Evolutionary conservation across 1,140 invertebrate species (phyloP), one percentile per base, ranked within the genome.

Genomic region (Charaxes varanes): DNA sequence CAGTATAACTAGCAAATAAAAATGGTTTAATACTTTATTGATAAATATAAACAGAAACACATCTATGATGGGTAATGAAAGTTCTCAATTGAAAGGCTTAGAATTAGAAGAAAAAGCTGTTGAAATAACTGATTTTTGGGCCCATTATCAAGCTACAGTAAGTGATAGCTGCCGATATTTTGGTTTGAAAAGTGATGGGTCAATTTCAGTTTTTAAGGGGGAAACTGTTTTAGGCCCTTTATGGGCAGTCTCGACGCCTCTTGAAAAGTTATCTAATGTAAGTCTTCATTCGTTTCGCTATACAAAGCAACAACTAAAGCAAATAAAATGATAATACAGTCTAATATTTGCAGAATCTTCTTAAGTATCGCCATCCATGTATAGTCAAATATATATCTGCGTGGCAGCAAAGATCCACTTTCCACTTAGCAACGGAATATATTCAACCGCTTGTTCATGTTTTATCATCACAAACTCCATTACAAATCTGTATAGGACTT

Each of bases 371-470:
- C 0, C 93, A 95, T 84, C 93, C 93, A 1, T 92, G 88, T 49
- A 94, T 95, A 53, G 65, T 94, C 3, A 90, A 89, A 55, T 95
- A 93, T 61, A 86, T 93, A 43, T 89, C 90, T n/a, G 90, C 91
- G 1, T 94, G 92, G 92, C 88, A 88, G 24, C 89, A 92, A 59
- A 87, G 88, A 26, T 90, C 90, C 2, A 90, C 89, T 52, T 90
- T 90, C 59, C 88, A 90, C 74, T 82, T 95, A 31, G 91, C 90
- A 3, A 93, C 92, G 2, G 93, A 95, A 77, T 88, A 90, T 74
- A 90, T 92, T 0, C 88, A 86, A 41, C 92, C 92, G 3, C 73
- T 95, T 2, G 78, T 87, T 12, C 89, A 90, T 66, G 85, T 89
- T 1, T 67, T 94, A 32, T 59, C 73, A 6, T 66, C 85, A 14